Conservation (phyloP, 2,113 vertebrate species). For the Larimichthys polyactis region DNA sequence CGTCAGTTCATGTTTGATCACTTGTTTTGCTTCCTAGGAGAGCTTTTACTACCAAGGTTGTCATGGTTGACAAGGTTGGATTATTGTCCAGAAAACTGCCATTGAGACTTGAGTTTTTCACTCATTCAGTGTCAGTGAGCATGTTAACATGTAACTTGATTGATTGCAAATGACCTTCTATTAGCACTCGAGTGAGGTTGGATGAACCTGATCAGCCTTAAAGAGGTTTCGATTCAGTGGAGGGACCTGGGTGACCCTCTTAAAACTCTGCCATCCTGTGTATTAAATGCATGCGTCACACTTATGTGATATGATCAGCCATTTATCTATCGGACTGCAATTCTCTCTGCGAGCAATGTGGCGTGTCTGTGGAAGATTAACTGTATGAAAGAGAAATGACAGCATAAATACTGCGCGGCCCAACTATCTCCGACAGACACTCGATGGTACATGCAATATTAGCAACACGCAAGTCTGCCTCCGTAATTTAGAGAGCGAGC, state of each 20-base stretch:
- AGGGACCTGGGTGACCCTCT: background rate
- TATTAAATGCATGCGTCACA: background rate
- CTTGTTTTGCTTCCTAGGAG: background rate
- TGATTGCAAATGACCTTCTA: constrained; percentile 26
- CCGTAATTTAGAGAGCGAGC: constrained; percentile 6
- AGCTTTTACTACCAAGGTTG: background rate
- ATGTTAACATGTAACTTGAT: constrained; percentile 21
- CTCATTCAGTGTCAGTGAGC: constrained; percentile 2
- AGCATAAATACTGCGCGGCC: background rate
- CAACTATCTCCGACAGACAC: background rate
- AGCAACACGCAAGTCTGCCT: background rate
- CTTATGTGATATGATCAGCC: constrained; percentile 13
- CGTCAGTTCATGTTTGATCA: no score
- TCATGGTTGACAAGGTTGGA: background rate
- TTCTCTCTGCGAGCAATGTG: background rate
- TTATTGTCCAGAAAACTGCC: background rate
- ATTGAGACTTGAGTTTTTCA: background rate
- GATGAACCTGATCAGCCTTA: constrained; percentile 26
- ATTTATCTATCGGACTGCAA: constrained; percentile 5
- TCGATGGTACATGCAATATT: background rate
- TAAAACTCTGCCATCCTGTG: constrained; percentile 13
- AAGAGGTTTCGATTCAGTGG: background rate
- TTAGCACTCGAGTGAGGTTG: constrained; percentile 6
- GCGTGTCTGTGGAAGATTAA: constrained; percentile 16
- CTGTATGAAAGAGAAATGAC: constrained; percentile 1